phyloP scores from a whole-genome alignment of 1,140 invertebrate genomes.

The Chionoecetes opilio region DNA sequence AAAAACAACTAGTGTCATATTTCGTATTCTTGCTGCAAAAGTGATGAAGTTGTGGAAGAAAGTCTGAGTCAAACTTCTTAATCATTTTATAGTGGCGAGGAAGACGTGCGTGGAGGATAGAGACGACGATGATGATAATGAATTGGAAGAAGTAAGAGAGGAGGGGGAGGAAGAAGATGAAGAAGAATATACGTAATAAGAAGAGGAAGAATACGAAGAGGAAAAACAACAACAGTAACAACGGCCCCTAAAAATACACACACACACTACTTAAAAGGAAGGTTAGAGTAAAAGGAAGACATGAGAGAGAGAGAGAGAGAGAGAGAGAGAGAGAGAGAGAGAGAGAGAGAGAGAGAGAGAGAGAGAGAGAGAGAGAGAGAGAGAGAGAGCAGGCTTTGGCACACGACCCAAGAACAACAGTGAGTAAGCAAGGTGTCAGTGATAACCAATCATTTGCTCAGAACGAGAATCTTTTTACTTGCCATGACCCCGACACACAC shows the following conservation, averaged over 20 bases:
- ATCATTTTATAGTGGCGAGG: too few species aligned
- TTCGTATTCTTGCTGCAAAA: too few species aligned
- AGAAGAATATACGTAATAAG: neutral
- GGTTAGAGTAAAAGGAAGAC: neutral
- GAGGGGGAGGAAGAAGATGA: neutral
- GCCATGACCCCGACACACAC: neutral
- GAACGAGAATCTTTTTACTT: neutral
- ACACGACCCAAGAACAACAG: neutral
- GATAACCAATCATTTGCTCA: neutral
- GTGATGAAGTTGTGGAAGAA: too few species aligned
- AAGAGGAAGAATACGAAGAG: neutral
- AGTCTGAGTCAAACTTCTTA: too few species aligned
- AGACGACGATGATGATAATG: neutral
- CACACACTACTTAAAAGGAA: too few species aligned
- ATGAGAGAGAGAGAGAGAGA: neutral
- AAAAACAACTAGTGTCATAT: too few species aligned
- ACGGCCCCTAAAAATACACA: too few species aligned
- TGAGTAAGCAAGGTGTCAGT: neutral
- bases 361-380: conserved; percentile 54
- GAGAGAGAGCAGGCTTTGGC: neutral
- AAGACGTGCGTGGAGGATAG: too few species aligned
- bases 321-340: conserved; percentile 19
- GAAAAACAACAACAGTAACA: neutral
- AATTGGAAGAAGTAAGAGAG: neutral
- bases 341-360: conserved; percentile 52